Base-by-base conservation (phyloP, 2,888 invertebrate species). In the Polydrusus tereticollis region DNA sequence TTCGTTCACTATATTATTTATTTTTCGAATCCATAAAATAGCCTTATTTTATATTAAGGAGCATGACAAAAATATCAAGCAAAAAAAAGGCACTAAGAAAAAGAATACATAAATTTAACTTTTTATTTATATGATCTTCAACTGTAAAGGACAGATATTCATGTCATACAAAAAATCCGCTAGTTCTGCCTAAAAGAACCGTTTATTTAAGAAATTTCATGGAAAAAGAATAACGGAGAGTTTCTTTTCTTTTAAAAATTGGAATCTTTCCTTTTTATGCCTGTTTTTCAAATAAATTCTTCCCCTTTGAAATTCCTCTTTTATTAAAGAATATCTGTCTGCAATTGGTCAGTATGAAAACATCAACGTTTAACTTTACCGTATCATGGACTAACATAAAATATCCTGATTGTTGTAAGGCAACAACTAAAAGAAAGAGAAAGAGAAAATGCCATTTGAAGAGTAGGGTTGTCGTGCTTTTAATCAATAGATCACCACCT, bases 81-180 rank as follows among this genome's bases (percentile, higher is more conserved):
- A 7, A 14, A 50, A 50, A n/a, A 50, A 50, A 50, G 50, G 50
- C 50, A 50, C 26, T 50, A 12, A 26, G 6, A 23, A 26, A 12
- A 14, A 50, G 50, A 50, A 23, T 26, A 23, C 50, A 50, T 50
- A 50, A 50, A 50, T 50, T 47, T 50, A 26, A 47, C 23, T 47
- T 47, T 21, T 47, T 23, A n/a, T 23, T 50, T 50, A 50, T 50
- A 26, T 50, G 23, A 50, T 50, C 26, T 50, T 50, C 26, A 26
- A 50, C n/a, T 50, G 14, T 26, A 14, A 23, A 2, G 26, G 26
- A 50, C 50, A 23, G 47, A 47, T 47, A 47, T 47, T 47, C 47
- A 47, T 47, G 47, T 47, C 47, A 47, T 23, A 26, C 50, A 50
- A 26, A 50, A 50, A 50, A 38, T 47, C 47, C 47, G 21, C 47